These are phyloP conservation scores for Cancer borealis DNA, from an alignment of 2,888 invertebrate genomes.

Conservation along the genomic window DNA sequence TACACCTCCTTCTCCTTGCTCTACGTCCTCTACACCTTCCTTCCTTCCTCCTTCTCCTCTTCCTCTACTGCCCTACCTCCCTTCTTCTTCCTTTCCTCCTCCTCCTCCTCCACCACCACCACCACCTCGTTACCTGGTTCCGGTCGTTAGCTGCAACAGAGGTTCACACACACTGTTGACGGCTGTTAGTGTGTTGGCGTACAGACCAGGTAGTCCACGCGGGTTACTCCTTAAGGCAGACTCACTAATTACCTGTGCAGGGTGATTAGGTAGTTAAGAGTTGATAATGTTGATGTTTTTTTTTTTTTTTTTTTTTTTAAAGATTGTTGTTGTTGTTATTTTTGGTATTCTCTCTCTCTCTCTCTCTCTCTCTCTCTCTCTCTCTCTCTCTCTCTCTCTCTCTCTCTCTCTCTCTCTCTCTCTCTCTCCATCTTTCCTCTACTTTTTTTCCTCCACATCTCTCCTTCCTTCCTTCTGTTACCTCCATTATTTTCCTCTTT, in stretches of 20 bases:
- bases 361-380: background rate
- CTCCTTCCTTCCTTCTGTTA: too few relatives aligned
- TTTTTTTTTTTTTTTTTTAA: background rate
- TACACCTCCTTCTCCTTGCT: background rate
- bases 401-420: too few relatives aligned
- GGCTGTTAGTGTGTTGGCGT: constrained; percentile 60
- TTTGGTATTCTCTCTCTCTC: background rate
- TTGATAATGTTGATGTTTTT: background rate
- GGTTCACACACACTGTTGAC: constrained; percentile 68
- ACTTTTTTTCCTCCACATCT: too few relatives aligned
- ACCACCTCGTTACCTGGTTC: constrained; percentile 55
- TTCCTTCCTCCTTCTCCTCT: background rate
- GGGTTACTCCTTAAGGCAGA: constrained; percentile 72
- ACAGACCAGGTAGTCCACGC: constrained; percentile 74
- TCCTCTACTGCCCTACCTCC: background rate
- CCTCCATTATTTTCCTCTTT: background rate
- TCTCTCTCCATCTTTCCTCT: too few relatives aligned
- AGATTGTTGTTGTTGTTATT: too few relatives aligned
- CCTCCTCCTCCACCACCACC: background rate
- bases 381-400: background rate
- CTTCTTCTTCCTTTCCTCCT: background rate
- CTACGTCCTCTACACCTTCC: background rate
- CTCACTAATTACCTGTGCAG: constrained; percentile 78
- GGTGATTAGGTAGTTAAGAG: background rate
- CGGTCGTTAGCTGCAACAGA: constrained; percentile 65